Base-by-base conservation (phyloP, 1,140 invertebrate species). In the Trichonephila clavata region DNA sequence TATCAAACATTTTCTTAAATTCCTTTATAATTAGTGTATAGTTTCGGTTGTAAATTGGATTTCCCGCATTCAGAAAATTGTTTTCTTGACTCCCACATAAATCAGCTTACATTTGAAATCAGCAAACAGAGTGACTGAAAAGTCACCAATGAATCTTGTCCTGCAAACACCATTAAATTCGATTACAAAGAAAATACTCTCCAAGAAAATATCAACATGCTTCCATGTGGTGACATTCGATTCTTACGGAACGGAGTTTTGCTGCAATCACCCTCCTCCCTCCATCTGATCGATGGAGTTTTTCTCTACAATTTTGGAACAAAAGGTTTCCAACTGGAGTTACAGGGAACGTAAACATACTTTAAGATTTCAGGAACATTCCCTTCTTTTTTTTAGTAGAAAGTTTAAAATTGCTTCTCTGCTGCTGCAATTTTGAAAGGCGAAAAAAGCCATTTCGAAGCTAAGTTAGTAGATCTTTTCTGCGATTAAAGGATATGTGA, bases 161-260 rank as follows among this genome's bases (percentile, higher is more conserved):
- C 39, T 24, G 27, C 60, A 87, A 87, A 87, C 60, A 63, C 89
- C 89, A 90, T 92, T 84, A 92, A 84, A 92, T 84, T 92, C 80
- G 59, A 83, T 92, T 84, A 92, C 59, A 65, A 84, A 92, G 61
- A 92, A 68, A 92, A 77, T 65, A 39, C 32, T 65, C 61, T 65
- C 32, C 20, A 16, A 83, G 77, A 92, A 92, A 92, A 92, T 86
- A 80, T 92, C 90, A 92, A 84, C 81, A 92, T 84, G 77, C 18
- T 84, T 80, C 80, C 80, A 65, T 81, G 81, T 60, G 61, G 77
- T 92, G 90, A 92, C 90, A 92, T 92, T 92, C 90, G 90, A 92
- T 92, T 92, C 81, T 84, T 50, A 77, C 71, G 27, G 16, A 81
- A 90, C n/a, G 81, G 77, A 90, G 77, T 27, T 90, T 90, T 59